These are phyloP conservation scores for Pomacea maculata DNA, from an alignment of 1,140 invertebrate genomes.

Conservation along the genomic window DNA sequence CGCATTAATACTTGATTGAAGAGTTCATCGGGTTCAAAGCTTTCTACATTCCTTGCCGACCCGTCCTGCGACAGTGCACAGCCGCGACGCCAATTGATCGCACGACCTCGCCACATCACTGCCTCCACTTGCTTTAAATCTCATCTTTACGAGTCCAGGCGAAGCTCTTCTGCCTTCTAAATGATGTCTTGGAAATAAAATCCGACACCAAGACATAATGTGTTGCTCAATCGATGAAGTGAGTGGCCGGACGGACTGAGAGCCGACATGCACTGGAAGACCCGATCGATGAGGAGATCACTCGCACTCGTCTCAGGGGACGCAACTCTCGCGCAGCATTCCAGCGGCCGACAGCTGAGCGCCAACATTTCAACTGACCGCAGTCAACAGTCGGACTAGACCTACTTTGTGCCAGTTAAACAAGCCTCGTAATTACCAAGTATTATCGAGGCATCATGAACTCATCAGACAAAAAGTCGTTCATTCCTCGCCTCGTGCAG, in stretches of 20 bases:
- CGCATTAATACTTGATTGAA: slow-evolving; percentile 26
- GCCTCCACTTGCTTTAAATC: too few relatives aligned
- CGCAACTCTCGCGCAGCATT: slow-evolving; percentile 2
- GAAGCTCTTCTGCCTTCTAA: not conserved
- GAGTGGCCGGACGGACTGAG: not conserved
- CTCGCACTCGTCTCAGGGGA: slow-evolving; percentile 10
- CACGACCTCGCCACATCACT: too few relatives aligned
- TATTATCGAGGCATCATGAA: not conserved
- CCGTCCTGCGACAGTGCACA: too few relatives aligned
- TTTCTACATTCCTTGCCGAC: slow-evolving; percentile 14
- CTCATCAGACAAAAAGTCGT: slow-evolving; percentile 14
- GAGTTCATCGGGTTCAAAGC: slow-evolving; percentile 24
- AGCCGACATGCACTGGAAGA: not conserved
- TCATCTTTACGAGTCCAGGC: too few relatives aligned
- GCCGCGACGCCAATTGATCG: too few relatives aligned
- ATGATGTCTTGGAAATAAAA: slow-evolving; percentile 3
- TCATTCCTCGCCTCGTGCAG: slow-evolving; percentile 11
- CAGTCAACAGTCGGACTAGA: not conserved
- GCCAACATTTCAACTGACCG: slow-evolving; percentile 17
- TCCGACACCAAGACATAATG: not conserved
- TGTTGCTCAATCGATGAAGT: slow-evolving; percentile 1
- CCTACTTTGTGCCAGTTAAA: not conserved
- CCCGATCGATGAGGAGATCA: slow-evolving; percentile 11
- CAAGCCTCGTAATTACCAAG: too few relatives aligned
- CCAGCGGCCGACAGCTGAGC: slow-evolving; percentile 4